Percentiles rank a stretch among this genome's conserved stretches.
Conservation (phyloP, 2,888 invertebrate genomes). For the Acanthosepion esculentum region DNA sequence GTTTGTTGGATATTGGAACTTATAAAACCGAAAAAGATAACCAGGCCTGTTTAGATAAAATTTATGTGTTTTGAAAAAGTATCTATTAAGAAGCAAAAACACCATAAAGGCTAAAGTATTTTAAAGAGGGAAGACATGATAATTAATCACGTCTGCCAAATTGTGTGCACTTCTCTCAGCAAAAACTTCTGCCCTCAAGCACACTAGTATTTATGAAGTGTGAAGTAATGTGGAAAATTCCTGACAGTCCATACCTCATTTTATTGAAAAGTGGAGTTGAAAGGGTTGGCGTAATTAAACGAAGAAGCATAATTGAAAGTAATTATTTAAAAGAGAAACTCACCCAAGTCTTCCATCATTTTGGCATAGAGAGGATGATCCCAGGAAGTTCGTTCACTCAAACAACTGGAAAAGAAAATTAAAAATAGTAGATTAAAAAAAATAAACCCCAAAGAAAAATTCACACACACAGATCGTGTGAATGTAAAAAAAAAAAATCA, state of each 20-base stretch:
- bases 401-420: conserved; percentile 60
- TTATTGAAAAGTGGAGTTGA: neutral
- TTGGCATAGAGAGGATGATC: conserved; percentile 69
- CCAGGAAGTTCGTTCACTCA: conserved; percentile 67
- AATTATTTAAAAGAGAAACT: conserved; percentile 47
- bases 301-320: neutral
- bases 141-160: neutral
- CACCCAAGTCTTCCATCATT: conserved; percentile 68
- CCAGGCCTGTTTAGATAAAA: no score
- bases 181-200: neutral
- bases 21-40: no score
- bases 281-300: neutral
- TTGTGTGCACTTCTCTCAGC: neutral
- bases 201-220: neutral
- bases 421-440: neutral
- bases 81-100: no score
- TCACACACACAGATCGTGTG: neutral
- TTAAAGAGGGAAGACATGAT: neutral
- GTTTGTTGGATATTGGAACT: no score
- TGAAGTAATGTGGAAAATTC: neutral
- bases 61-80: no score
- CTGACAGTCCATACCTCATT: neutral
- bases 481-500: neutral
- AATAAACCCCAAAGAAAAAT: neutral
- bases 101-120: neutral